phyloP scores from a whole-genome alignment of 2,113 vertebrate genomes.

The Myrmecophaga tridactyla region DNA sequence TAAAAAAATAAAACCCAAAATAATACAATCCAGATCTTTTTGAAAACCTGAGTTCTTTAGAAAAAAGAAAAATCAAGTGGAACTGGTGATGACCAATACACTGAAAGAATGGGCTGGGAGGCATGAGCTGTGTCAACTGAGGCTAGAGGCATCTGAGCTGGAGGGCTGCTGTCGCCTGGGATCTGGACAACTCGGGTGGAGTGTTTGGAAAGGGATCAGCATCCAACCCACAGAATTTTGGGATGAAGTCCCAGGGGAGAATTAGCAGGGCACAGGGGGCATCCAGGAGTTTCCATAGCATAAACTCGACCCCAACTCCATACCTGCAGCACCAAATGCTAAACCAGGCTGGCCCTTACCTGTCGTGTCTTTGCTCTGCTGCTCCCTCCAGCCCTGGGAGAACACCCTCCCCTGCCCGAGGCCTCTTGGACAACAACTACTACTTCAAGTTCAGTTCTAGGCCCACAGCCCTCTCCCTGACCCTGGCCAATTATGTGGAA shows the following conservation, averaged over 20 bases:
- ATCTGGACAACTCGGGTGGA: neutral
- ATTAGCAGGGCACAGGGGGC: neutral
- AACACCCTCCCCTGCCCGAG: neutral
- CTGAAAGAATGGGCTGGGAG: rapidly evolving
- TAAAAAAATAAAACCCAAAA: no score
- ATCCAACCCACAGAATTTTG: neutral
- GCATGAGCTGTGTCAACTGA: neutral
- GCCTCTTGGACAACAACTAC: neutral
- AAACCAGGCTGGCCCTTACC: neutral
- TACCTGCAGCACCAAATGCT: neutral
- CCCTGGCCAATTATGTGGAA: neutral
- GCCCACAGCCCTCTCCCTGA: neutral
- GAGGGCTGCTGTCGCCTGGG: no score
- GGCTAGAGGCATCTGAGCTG: neutral
- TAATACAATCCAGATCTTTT: no score
- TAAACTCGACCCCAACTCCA: neutral
- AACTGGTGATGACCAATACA: neutral
- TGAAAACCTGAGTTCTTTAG: no score
- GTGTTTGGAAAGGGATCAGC: rapidly evolving
- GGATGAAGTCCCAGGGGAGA: no score
- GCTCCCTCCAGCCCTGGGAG: neutral
- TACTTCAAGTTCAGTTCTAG: neutral
- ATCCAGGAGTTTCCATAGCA: neutral
- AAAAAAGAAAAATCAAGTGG: no score
- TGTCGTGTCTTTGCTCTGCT: rapidly evolving